These are phyloP conservation scores for Gymnoscelis rufifasciata DNA, from an alignment of 2,888 invertebrate genomes.

Conservation along the genomic window DNA sequence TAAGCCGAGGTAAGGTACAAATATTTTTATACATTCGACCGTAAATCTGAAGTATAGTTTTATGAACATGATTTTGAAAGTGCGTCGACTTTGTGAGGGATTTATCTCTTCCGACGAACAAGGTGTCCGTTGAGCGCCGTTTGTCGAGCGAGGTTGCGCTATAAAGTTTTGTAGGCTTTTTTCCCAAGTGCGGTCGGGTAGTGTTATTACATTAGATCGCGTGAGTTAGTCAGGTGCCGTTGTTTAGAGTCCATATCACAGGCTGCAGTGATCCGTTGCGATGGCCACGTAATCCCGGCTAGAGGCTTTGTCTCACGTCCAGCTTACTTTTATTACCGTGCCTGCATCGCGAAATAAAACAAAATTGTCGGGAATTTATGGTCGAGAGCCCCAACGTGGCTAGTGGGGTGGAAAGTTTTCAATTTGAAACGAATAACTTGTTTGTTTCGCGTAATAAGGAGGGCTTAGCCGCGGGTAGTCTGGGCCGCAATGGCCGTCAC, in stretches of 20 bases:
- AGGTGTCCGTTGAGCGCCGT: constrained; percentile 32
- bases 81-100: constrained; percentile 44
- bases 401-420: constrained; percentile 78
- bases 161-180: constrained; percentile 26
- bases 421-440: constrained; percentile 79
- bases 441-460: constrained; percentile 75
- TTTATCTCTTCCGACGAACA: constrained; percentile 39
- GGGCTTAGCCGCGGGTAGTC: constrained; percentile 71
- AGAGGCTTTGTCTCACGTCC: constrained; percentile 77
- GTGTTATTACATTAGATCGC: constrained; percentile 30
- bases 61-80: constrained; percentile 53
- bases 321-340: constrained; percentile 79
- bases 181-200: constrained; percentile 22
- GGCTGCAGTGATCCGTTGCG: constrained; percentile 72
- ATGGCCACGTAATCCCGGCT: constrained; percentile 72
- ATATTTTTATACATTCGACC: constrained; percentile 48
- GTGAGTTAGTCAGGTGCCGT: constrained; percentile 56
- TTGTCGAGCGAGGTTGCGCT: constrained; percentile 22
- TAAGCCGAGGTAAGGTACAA: constrained; percentile 35
- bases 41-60: constrained; percentile 56
- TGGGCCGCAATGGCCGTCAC: constrained; percentile 67
- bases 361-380: constrained; percentile 79
- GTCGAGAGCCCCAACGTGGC: constrained; percentile 67
- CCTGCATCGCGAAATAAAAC: constrained; percentile 78
- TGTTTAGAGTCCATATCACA: constrained; percentile 69